Percentiles rank a stretch among this genome's conserved stretches.
Evolutionary conservation across 2,797 vertebrate species (phyloP).

Genomic region (Cyclura pinguis): DNA sequence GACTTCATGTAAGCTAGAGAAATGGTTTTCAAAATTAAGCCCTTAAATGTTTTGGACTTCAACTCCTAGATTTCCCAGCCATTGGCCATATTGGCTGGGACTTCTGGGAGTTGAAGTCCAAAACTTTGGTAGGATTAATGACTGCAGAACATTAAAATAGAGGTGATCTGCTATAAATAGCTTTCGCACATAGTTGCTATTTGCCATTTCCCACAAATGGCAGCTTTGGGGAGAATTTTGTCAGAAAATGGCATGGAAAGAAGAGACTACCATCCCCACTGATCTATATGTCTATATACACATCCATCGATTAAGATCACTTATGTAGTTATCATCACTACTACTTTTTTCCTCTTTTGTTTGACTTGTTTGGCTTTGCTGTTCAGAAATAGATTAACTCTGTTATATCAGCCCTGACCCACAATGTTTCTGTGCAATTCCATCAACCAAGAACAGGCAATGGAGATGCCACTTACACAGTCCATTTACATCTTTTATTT

Average conservation of each 20-base stretch:
- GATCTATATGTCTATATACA: no score
- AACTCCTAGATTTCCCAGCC: no score
- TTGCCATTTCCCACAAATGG: no score
- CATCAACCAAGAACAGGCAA: conserved; percentile 16
- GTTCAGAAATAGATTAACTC: neutral
- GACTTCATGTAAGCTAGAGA: neutral
- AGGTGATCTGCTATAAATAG: neutral
- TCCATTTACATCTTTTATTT: conserved; percentile 33
- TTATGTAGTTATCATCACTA: neutral
- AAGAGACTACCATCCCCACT: neutral
- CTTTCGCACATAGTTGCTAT: neutral
- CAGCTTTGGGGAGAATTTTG: neutral
- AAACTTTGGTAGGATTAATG: no score
- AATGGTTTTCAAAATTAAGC: no score
- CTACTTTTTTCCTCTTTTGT: neutral
- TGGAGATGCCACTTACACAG: conserved; percentile 7
- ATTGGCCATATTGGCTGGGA: no score
- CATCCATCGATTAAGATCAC: neutral
- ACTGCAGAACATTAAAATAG: no score
- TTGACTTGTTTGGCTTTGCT: neutral
- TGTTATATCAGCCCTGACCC: conserved; percentile 36
- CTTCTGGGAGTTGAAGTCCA: no score
- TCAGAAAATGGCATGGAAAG: neutral
- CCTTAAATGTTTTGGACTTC: neutral
- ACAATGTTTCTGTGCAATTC: conserved; percentile 19